Evolutionary conservation across 2,113 vertebrate genomes (phyloP).

Genomic region (Brachypodius melanocephalos): DNA sequence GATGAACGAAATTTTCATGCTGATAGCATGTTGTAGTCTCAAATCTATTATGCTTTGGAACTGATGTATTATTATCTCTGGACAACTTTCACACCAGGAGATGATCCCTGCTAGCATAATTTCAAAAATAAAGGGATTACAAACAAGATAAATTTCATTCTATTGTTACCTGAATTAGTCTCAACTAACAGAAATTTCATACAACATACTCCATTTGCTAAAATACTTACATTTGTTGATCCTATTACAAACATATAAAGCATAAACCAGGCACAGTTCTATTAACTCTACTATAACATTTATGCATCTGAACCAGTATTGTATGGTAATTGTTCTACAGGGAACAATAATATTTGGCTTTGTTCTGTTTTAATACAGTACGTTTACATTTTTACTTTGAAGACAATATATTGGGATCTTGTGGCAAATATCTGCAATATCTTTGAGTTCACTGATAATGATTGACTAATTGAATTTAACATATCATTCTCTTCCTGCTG

Average conservation of each 20-base stretch:
- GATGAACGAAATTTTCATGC: conserved; percentile 64
- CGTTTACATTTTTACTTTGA: background rate
- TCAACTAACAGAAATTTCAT: conserved; percentile 31
- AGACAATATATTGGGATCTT: background rate
- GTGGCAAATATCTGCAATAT: background rate
- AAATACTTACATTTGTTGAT: background rate
- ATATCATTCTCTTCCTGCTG: background rate
- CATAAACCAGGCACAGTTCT: conserved; percentile 3
- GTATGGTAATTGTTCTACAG: background rate
- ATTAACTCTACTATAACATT: conserved; percentile 15
- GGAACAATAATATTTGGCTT: background rate
- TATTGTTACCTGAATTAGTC: conserved; percentile 66
- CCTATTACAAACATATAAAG: conserved; percentile 24
- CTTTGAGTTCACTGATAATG: background rate
- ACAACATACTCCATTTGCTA: background rate
- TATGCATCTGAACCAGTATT: background rate
- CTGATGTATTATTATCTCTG: conserved; percentile 73
- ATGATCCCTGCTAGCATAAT: conserved; percentile 62
- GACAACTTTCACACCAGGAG: conserved; percentile 75
- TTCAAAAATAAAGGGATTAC: conserved; percentile 71
- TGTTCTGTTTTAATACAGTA: background rate
- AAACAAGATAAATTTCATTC: conserved; percentile 66
- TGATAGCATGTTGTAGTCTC: conserved; percentile 64
- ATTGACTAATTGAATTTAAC: conserved; percentile 22
- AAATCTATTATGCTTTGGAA: conserved; percentile 72